Conservation (phyloP, 2,113 vertebrate species). For the Leptobrachium leishanense region DNA sequence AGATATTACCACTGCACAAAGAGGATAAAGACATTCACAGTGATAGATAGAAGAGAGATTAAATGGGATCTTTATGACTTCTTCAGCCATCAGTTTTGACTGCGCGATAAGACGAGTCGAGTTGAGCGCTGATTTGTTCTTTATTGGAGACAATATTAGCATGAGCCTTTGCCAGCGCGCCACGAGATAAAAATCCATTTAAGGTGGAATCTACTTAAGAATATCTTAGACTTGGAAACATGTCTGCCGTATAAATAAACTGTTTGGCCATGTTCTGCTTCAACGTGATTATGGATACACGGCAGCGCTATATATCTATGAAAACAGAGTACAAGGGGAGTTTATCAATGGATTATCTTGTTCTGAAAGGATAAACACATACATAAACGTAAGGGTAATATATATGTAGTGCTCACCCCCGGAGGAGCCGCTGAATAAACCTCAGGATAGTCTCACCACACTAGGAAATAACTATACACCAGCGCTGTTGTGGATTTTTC, state of each 20-base stretch:
- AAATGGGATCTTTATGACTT: constrained; percentile 93
- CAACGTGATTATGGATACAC: no score
- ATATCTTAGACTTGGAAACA: constrained; percentile 43
- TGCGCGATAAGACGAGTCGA: constrained; percentile 79
- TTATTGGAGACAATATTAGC: constrained; percentile 86
- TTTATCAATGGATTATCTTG: no score
- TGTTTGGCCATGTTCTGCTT: not conserved
- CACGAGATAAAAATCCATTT: constrained; percentile 73
- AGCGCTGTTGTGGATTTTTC: no score
- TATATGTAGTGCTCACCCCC: no score
- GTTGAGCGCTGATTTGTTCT: constrained; percentile 83
- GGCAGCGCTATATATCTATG: no score
- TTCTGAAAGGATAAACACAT: no score
- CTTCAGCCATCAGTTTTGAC: constrained; percentile 89
- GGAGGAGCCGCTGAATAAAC: no score
- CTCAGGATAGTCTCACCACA: no score
- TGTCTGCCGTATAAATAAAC: constrained; percentile 36
- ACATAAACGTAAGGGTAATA: no score
- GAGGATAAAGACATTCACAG: constrained; percentile 82
- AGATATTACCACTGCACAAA: constrained; percentile 85
- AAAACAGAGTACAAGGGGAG: no score
- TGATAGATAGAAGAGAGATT: constrained; percentile 90
- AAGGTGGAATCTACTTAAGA: constrained; percentile 75
- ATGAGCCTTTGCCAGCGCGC: constrained; percentile 67
- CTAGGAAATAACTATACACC: no score